Evolutionary conservation across 2,113 vertebrate species (phyloP).

Genomic region (Toxostoma redivivum): DNA sequence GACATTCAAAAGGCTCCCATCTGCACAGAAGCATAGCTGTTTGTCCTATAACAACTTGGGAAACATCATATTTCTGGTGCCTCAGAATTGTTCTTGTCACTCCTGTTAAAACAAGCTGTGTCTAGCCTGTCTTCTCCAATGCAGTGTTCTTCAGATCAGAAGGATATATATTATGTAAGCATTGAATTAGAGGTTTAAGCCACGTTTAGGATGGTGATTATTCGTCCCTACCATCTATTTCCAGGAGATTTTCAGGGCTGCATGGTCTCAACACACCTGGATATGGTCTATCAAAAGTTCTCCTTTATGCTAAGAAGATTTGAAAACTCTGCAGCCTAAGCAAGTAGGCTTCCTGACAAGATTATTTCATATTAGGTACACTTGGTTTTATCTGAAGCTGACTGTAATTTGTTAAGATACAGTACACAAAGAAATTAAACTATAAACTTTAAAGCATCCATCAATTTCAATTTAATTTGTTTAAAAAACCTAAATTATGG

Average conservation of each 20-base stretch:
- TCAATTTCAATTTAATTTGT: conserved; percentile 61
- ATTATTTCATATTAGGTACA: conserved; percentile 11
- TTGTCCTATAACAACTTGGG: background rate
- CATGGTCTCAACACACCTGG: background rate
- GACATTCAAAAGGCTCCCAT: background rate
- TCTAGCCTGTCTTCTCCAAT: background rate
- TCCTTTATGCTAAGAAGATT: conserved; percentile 16
- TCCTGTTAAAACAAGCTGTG: background rate
- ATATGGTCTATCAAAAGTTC: conserved; percentile 4
- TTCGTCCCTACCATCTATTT: background rate
- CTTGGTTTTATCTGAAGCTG: conserved; percentile 8
- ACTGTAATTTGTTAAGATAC: conserved; percentile 23
- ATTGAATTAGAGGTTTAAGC: conserved; percentile 1
- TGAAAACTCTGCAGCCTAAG: conserved; percentile 14
- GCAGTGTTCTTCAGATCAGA: background rate
- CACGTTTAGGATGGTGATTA: background rate
- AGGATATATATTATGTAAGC: background rate
- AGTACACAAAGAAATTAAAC: conserved; percentile 37
- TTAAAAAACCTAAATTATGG: conserved; percentile 55
- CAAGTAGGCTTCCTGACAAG: background rate
- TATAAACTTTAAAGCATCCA: conserved; percentile 34
- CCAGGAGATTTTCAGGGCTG: background rate
- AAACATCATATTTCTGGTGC: background rate
- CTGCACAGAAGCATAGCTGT: background rate
- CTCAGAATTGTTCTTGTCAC: background rate